Conservation (phyloP, 2,888 invertebrate species). For the Sinohyriopsis cumingii region DNA sequence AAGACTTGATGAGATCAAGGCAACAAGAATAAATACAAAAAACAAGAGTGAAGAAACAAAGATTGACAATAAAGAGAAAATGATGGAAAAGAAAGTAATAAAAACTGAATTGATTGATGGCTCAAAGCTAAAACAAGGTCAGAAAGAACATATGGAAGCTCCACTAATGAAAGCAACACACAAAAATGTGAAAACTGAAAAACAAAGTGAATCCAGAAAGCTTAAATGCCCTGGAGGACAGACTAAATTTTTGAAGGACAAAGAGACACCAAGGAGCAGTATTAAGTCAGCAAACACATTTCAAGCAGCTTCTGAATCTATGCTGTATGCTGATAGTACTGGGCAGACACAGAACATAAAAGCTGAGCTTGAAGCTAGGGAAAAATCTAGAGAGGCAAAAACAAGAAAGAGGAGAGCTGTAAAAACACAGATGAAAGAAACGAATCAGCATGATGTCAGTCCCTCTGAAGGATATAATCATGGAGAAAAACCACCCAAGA, state of each 20-base stretch:
- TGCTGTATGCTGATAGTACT: constrained; percentile 7
- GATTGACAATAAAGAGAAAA: constrained; percentile 11
- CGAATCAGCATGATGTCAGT: too few relatives aligned
- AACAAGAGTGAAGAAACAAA: background rate
- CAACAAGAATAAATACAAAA: background rate
- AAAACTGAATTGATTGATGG: background rate
- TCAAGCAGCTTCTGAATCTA: constrained; percentile 34
- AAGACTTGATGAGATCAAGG: background rate
- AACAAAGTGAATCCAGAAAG: background rate
- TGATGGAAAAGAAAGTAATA: background rate
- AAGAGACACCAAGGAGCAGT: background rate
- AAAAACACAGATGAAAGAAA: constrained; percentile 11
- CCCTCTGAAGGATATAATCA: too few relatives aligned
- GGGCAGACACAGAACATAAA: too few relatives aligned
- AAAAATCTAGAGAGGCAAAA: background rate
- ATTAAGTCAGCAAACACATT: constrained; percentile 22
- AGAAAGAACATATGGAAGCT: constrained; percentile 1
- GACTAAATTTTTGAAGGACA: constrained; percentile 23
- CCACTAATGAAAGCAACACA: background rate
- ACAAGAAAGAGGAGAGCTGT: constrained; percentile 4
- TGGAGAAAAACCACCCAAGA: too few relatives aligned
- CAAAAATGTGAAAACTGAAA: background rate
- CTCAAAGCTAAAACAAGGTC: background rate
- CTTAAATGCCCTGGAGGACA: background rate
- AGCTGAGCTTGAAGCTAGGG: background rate